Evolutionary conservation across 2,113 vertebrate genomes (phyloP).

Genomic region (Lynx canadensis): DNA sequence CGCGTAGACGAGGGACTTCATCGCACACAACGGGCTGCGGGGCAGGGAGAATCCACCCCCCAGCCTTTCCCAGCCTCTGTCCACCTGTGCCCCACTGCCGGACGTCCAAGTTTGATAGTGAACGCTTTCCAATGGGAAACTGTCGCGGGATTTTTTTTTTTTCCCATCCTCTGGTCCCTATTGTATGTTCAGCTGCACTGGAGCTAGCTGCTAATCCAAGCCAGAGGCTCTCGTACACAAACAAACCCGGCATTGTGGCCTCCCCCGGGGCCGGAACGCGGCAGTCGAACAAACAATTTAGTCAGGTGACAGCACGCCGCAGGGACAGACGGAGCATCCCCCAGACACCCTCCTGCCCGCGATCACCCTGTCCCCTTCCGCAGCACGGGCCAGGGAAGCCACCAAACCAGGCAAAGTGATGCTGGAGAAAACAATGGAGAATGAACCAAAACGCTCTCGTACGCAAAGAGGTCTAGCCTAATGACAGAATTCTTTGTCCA

Average conservation of each 20-base stretch:
- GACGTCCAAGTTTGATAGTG: slow-evolving; percentile 67
- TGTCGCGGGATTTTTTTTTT: slow-evolving; percentile 66
- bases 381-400: not conserved
- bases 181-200: slow-evolving; percentile 82
- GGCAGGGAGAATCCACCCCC: slow-evolving; percentile 50
- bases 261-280: slow-evolving; percentile 75
- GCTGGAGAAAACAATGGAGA: slow-evolving; percentile 27
- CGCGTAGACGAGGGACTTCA: not conserved
- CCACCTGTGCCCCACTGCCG: slow-evolving; percentile 42
- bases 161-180: slow-evolving; percentile 59
- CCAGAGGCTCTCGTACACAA: slow-evolving; percentile 78
- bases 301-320: slow-evolving; percentile 77
- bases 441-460: not conserved
- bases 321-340: slow-evolving; percentile 43
- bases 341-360: not conserved
- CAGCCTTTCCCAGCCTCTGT: slow-evolving; percentile 74
- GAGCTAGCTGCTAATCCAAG: slow-evolving; percentile 85
- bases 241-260: slow-evolving; percentile 82
- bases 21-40: not conserved
- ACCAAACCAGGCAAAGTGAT: not conserved
- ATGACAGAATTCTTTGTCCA: not conserved
- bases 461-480: not conserved
- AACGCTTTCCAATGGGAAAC: slow-evolving; percentile 70
- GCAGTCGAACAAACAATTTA: slow-evolving; percentile 77
- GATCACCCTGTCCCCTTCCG: not conserved